Base-by-base conservation (phyloP, 2,113 vertebrate species). In the Pyrgilauda ruficollis region DNA sequence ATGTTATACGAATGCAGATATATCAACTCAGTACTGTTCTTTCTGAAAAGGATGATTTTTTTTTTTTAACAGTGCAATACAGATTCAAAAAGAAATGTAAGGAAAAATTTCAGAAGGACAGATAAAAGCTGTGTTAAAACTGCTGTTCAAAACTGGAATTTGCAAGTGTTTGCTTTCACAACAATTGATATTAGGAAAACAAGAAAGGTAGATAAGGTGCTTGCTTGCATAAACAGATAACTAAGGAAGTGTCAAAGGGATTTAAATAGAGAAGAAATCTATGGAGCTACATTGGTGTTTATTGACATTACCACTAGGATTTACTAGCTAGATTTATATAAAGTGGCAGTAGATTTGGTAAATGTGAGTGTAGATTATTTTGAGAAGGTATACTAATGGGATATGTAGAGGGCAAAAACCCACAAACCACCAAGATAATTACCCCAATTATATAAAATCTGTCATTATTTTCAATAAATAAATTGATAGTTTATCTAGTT, bases 1-100 rank as follows among this genome's bases (percentile, higher is more conserved):
- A 77, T 66, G 56, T 43, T 93, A 11, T 6, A 94, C 90, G 55
- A 70, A 63, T 67, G 43, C 10, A 90, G 64, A 89, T 92, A 70
- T 67, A 86, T 86, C 72, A 81, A 26, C 20, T 58, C 50, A 67
- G 19, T 35, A 41, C 35, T 67, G 59, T 59, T 92, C 43, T 73
- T 86, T 59, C 77, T 67, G 58, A 74, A 70, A 28, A 86, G n/a
- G 52, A 73, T 35, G 22, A 9, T 28, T 70, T 44, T 76, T 70
- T 44, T 76, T 39, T 83, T 88, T 87, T 30, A 62, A 69, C 22
- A 43, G 21, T 10, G 13, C 13, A 28, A 70, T 55, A 50, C 55
- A 70, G 43, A 46, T 62, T 70, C 23, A 67, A 86, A 86, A 55
- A 39, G 11, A 90, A 92, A 44, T 15, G 12, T 80, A 89, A 67